Evolutionary conservation across 2,797 vertebrate species (phyloP).

Genomic region (Macropodus opercularis): DNA sequence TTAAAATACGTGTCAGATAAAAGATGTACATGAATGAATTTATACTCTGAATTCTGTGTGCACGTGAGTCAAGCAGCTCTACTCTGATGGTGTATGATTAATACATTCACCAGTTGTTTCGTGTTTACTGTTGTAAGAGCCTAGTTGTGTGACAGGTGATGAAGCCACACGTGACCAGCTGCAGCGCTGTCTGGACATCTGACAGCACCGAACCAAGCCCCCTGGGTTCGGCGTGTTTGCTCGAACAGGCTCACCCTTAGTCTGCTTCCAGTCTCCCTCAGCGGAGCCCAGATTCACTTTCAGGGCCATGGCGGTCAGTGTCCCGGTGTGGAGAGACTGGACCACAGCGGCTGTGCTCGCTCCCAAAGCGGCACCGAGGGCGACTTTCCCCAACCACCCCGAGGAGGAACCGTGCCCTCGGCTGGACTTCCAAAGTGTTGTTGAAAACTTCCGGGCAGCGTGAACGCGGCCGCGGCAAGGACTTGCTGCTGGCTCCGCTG

Average conservation of each 20-base stretch:
- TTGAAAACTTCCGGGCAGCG: slow-evolving; percentile 50
- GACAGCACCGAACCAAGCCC: background rate
- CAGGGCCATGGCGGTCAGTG: slow-evolving; percentile 69
- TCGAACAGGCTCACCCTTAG: slow-evolving; percentile 79
- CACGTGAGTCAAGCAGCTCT: too few species aligned
- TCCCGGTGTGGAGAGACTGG: slow-evolving; percentile 69
- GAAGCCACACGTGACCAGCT: background rate
- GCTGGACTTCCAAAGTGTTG: slow-evolving; percentile 43
- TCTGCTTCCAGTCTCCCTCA: slow-evolving; percentile 75
- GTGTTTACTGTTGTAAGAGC: too few species aligned
- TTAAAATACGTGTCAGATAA: too few species aligned
- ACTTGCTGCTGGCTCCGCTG: slow-evolving; percentile 37
- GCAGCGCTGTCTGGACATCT: slow-evolving; percentile 15
- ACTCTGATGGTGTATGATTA: too few species aligned
- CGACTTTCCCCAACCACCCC: slow-evolving; percentile 36
- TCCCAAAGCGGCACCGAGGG: slow-evolving; percentile 63
- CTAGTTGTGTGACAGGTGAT: too few species aligned
- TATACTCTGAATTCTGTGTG: too few species aligned
- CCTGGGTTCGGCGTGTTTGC: background rate
- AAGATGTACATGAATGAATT: too few species aligned
- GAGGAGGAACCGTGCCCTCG: slow-evolving; percentile 25
- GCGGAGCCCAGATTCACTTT: slow-evolving; percentile 73
- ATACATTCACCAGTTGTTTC: too few species aligned
- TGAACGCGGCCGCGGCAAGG: slow-evolving; percentile 45
- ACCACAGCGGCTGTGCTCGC: slow-evolving; percentile 48